These are phyloP conservation scores for Theocolax elegans DNA, from an alignment of 1,140 invertebrate genomes.

Conservation along the genomic window DNA sequence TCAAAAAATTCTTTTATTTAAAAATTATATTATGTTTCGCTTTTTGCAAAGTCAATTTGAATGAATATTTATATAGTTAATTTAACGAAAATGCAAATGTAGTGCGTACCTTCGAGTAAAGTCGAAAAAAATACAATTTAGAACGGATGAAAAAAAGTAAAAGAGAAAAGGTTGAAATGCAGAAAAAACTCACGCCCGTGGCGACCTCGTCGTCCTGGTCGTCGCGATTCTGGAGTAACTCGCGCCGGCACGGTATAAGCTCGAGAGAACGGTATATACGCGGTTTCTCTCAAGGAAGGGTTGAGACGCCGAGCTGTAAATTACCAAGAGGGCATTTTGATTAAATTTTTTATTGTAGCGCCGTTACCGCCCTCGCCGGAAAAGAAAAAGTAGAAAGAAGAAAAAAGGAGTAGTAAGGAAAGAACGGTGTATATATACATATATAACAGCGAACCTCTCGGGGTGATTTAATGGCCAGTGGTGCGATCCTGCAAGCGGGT, in stretches of 20 bases:
- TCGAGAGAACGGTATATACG: background rate
- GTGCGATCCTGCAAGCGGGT: background rate
- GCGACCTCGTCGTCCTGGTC: background rate
- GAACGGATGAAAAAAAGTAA: background rate
- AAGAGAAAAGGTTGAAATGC: background rate
- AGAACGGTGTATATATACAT: conserved; percentile 7
- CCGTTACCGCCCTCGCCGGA: conserved; percentile 37
- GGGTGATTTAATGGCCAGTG: conserved; percentile 60
- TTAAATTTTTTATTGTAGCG: conserved; percentile 68
- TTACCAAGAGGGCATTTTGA: conserved; percentile 68
- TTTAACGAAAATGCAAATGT: no score
- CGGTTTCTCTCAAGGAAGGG: conserved; percentile 52
- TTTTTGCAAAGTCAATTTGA: no score
- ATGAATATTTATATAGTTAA: no score
- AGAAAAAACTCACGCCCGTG: background rate
- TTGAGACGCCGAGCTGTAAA: conserved; percentile 61
- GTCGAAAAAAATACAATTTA: background rate
- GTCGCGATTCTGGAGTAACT: conserved; percentile 17
- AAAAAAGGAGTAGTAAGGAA: conserved; percentile 39
- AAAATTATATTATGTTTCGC: no score
- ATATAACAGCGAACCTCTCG: conserved; percentile 41
- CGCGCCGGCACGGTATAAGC: conserved; percentile 4
- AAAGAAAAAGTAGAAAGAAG: background rate
- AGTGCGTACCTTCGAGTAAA: background rate
- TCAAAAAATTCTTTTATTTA: no score